Evolutionary conservation across 1,140 invertebrate genomes (phyloP).

Genomic region (Mya arenaria): DNA sequence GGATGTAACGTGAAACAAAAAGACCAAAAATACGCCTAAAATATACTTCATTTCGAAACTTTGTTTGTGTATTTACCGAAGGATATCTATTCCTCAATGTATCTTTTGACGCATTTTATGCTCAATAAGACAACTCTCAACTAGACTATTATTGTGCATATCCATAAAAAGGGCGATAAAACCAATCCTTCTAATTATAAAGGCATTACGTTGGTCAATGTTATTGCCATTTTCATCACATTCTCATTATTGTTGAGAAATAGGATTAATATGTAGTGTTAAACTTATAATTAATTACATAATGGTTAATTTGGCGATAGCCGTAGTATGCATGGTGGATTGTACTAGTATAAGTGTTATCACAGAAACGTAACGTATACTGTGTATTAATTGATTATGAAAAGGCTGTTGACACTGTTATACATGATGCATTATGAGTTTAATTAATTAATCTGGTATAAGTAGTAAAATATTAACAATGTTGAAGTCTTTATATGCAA

Average conservation of each 20-base stretch:
- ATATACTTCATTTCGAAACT: no score
- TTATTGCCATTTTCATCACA: background rate
- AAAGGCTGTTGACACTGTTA: conserved; percentile 6
- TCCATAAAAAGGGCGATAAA: no score
- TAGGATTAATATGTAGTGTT: conserved; percentile 9
- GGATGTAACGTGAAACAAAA: no score
- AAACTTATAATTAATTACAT: conserved; percentile 14
- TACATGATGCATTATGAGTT: conserved; percentile 11
- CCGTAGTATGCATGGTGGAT: conserved; percentile 1
- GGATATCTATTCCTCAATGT: no score
- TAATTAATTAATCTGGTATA: background rate
- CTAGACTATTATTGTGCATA: no score
- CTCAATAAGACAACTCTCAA: no score
- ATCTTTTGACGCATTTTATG: no score
- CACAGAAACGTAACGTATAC: background rate
- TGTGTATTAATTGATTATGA: conserved; percentile 19
- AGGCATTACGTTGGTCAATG: conserved; percentile 10
- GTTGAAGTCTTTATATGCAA: no score
- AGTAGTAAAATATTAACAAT: no score
- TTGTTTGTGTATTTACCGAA: no score
- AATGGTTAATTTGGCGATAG: conserved; percentile 1
- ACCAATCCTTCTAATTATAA: conserved; percentile 9
- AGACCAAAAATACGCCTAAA: no score
- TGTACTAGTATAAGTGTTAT: conserved; percentile 11
- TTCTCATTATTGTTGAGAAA: conserved; percentile 7